These are phyloP conservation scores for Rhynchophorus ferrugineus DNA, from an alignment of 1,140 invertebrate genomes.

Conservation along the genomic window DNA sequence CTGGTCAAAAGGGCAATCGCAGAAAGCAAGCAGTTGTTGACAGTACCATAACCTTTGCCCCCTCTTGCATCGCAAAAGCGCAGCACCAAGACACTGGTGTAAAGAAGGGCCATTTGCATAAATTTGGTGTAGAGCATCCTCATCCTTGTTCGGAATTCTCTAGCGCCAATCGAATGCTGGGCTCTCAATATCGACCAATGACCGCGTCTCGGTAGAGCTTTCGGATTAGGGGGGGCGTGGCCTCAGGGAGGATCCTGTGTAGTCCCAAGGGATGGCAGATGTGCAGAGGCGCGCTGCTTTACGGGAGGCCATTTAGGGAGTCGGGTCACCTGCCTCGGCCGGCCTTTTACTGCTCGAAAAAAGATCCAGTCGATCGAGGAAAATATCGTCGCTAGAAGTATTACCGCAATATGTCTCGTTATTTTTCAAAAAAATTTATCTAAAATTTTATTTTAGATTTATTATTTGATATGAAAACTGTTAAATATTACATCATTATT, in stretches of 20 bases:
- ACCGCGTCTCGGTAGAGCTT: background rate
- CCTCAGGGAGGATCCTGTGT: slow-evolving; percentile 16
- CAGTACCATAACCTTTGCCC: slow-evolving; percentile 21
- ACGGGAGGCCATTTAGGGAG: slow-evolving; percentile 18
- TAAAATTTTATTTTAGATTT: too few species aligned
- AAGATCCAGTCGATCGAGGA: slow-evolving; percentile 1
- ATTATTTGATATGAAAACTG: slow-evolving; percentile 7
- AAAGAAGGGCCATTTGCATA: slow-evolving; percentile 26
- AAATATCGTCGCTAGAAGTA: background rate
- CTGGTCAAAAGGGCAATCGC: slow-evolving; percentile 23
- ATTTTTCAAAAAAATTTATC: too few species aligned
- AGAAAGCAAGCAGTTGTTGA: slow-evolving; percentile 17
- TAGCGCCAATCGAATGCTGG: slow-evolving; percentile 11
- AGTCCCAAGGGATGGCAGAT: slow-evolving; percentile 22
- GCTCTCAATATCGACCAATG: slow-evolving; percentile 6
- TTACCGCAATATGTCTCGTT: too few species aligned
- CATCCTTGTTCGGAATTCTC: slow-evolving; percentile 17
- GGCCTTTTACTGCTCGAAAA: slow-evolving; percentile 17
- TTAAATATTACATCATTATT: slow-evolving; percentile 9
- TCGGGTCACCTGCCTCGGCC: slow-evolving; percentile 14
- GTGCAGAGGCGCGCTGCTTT: slow-evolving; percentile 20
- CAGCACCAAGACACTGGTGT: slow-evolving; percentile 25
- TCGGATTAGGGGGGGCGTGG: slow-evolving; percentile 6
- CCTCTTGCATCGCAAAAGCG: slow-evolving; percentile 22
- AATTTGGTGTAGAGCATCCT: slow-evolving; percentile 23